Conservation (phyloP, 2,888 invertebrate genomes). For the Zaprionus bogoriensis region DNA sequence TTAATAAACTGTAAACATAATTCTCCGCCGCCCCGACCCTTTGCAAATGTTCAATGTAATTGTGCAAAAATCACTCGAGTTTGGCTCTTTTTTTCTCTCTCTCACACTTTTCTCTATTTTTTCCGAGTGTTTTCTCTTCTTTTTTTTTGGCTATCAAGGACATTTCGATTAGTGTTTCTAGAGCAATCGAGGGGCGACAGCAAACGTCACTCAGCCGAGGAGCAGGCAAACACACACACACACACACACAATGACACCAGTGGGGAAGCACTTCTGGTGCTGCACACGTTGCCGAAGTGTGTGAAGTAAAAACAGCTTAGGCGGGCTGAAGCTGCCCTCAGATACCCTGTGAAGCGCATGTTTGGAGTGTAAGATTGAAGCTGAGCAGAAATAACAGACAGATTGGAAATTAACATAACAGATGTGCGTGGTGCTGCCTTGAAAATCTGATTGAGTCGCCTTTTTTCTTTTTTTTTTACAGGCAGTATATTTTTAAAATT, state of each 20-base stretch:
- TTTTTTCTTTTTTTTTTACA: too few species aligned
- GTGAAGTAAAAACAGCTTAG: not conserved
- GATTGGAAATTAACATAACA: too few species aligned
- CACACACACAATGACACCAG: not conserved
- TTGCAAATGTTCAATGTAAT: not conserved
- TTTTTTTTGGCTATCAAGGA: constrained; percentile 28
- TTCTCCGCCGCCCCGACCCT: not conserved
- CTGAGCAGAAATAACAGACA: too few species aligned
- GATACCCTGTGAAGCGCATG: not conserved
- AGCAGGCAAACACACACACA: constrained; percentile 7
- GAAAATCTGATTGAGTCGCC: too few species aligned
- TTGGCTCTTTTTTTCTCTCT: not conserved
- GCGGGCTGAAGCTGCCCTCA: not conserved
- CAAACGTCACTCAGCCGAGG: constrained; percentile 28
- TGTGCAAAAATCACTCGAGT: constrained; percentile 20
- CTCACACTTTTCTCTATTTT: too few species aligned
- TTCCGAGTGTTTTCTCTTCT: constrained; percentile 6
- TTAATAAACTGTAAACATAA: not conserved
- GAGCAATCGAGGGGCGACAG: constrained; percentile 42
- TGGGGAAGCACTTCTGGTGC: not conserved
- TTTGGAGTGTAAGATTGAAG: not conserved
- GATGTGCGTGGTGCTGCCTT: too few species aligned
- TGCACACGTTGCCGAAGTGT: not conserved
- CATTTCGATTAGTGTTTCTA: constrained; percentile 30
- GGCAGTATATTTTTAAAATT: too few species aligned